These are phyloP conservation scores for Neelides sp. DNA, from an alignment of 1,140 invertebrate species.

Conservation along the genomic window DNA sequence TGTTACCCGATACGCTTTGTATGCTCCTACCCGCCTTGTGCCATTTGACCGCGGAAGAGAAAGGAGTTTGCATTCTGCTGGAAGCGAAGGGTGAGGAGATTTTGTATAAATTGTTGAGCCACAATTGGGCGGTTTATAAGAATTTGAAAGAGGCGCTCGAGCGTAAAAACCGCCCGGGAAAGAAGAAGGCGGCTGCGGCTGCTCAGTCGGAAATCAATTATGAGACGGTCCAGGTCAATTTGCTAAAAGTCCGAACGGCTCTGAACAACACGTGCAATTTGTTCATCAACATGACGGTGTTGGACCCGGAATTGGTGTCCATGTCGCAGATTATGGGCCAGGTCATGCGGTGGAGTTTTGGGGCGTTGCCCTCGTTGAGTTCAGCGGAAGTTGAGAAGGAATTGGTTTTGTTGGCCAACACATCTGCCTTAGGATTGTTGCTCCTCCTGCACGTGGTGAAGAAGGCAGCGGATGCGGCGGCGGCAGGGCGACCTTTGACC, in stretches of 20 bases:
- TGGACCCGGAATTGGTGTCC: constrained; percentile 68
- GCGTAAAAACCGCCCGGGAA: constrained; percentile 19
- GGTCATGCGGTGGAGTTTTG: constrained; percentile 72
- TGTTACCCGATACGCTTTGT: constrained; percentile 59
- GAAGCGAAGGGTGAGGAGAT: constrained; percentile 60
- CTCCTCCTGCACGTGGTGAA: constrained; percentile 69
- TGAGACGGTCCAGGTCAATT: constrained; percentile 22
- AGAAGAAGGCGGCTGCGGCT: constrained; percentile 7
- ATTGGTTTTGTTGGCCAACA: constrained; percentile 67
- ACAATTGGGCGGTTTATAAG: constrained; percentile 77
- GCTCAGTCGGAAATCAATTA: constrained; percentile 4
- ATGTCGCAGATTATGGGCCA: constrained; percentile 59
- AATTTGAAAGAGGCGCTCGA: constrained; percentile 36
- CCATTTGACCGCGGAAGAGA: constrained; percentile 78
- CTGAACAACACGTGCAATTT: constrained; percentile 80
- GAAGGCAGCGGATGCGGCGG: constrained; percentile 34
- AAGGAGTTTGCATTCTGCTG: constrained; percentile 64
- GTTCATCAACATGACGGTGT: constrained; percentile 79
- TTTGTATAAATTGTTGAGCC: constrained; percentile 60
- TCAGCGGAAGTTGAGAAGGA: constrained; percentile 61
- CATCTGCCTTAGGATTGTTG: constrained; percentile 66
- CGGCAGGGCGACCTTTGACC: constrained; percentile 72
- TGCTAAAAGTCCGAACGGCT: constrained; percentile 43
- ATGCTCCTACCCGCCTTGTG: constrained; percentile 74
- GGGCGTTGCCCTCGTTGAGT: constrained; percentile 69